Conservation (phyloP, 1,140 invertebrate genomes). For the Plectrocnemia conspersa region DNA sequence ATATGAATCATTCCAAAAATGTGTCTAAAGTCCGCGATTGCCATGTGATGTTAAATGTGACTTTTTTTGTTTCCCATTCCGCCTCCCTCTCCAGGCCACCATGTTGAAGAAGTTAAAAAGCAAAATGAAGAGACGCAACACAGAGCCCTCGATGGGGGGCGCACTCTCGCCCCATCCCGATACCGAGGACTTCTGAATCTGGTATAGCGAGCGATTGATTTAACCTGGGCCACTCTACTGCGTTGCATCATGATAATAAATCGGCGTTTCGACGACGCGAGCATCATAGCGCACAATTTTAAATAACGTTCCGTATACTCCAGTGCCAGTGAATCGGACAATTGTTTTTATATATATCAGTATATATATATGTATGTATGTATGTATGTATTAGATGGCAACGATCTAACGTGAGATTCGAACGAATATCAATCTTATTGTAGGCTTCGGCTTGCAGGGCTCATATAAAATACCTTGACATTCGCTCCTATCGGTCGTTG, state of each 20-base stretch:
- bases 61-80: constrained; percentile 43
- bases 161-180: constrained; percentile 51
- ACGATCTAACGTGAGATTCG: constrained; percentile 4
- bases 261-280: neutral
- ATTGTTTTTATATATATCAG: neutral
- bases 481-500: neutral
- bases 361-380: neutral
- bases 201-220: constrained; percentile 62
- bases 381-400: too few species aligned
- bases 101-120: constrained; percentile 89
- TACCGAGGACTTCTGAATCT: constrained; percentile 54
- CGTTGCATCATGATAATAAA: constrained; percentile 45
- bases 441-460: constrained; percentile 19
- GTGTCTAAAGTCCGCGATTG: too few species aligned
- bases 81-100: constrained; percentile 66
- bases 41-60: constrained; percentile 28
- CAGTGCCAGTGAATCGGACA: constrained; percentile 14
- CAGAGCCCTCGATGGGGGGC: constrained; percentile 81
- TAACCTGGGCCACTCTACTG: constrained; percentile 61
- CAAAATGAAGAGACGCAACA: constrained; percentile 92
- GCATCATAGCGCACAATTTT: neutral
- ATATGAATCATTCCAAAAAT: too few species aligned
- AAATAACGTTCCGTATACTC: constrained; percentile 1
- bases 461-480: constrained; percentile 23
- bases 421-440: constrained; percentile 6